These are phyloP conservation scores for Perccottus glenii DNA, from an alignment of 2,113 vertebrate species.

Conservation along the genomic window DNA sequence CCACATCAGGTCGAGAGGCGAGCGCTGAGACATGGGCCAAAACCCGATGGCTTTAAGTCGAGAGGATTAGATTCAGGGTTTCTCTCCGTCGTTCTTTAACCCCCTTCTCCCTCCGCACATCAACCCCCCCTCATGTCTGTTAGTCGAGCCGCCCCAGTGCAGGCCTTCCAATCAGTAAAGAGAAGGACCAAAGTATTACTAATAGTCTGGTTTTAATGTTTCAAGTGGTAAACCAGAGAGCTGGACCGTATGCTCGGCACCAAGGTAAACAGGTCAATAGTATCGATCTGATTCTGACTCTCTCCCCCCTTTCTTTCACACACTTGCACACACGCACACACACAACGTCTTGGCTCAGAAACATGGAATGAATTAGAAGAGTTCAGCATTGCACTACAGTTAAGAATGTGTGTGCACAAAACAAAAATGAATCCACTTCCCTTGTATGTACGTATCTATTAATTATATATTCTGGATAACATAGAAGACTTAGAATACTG, in stretches of 20 bases:
- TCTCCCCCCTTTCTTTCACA: conserved; percentile 37
- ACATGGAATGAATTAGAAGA: conserved; percentile 79
- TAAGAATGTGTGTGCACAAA: conserved; percentile 42
- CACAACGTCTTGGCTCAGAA: conserved; percentile 65
- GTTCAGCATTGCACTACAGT: conserved; percentile 70
- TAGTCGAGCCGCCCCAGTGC: conserved; percentile 48
- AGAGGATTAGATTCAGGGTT: conserved; percentile 70
- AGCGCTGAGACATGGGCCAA: conserved; percentile 63
- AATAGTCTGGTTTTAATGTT: conserved; percentile 86
- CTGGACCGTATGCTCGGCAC: conserved; percentile 70
- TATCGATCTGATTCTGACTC: conserved; percentile 80
- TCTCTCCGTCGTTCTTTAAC: conserved; percentile 42
- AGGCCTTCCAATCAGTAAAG: conserved; percentile 65
- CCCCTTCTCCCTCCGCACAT: conserved; percentile 6
- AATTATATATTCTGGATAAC: too few species aligned
- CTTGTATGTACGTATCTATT: too few species aligned
- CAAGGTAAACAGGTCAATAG: conserved; percentile 87
- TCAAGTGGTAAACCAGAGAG: conserved; percentile 79
- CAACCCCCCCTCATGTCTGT: conserved; percentile 22
- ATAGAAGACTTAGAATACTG: too few species aligned
- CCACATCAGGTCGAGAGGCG: conserved; percentile 74
- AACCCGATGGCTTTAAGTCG: conserved; percentile 71
- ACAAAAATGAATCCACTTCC: neutral
- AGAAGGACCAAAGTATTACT: conserved; percentile 82
- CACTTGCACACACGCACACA: conserved; percentile 10